These are phyloP conservation scores for Callopanchax toddi DNA, from an alignment of 2,113 vertebrate genomes.

Conservation along the genomic window DNA sequence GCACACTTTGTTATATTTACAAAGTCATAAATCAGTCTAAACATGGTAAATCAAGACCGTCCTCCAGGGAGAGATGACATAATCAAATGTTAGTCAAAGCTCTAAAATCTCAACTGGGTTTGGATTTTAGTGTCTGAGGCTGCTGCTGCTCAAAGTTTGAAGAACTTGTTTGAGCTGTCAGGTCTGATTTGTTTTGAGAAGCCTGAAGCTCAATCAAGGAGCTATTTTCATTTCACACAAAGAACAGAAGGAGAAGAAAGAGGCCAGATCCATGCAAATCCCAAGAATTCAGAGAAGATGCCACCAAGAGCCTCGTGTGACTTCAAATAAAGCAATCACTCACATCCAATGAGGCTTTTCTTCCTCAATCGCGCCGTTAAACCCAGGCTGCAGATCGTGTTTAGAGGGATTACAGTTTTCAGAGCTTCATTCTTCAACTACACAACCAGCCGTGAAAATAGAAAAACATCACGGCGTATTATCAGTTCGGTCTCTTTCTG, in stretches of 20 bases:
- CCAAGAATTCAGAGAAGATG: constrained; percentile 32
- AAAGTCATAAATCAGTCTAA: neutral
- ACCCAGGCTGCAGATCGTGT: constrained; percentile 7
- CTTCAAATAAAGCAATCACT: constrained; percentile 63
- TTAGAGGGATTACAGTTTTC: constrained; percentile 22
- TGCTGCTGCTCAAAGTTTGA: constrained; percentile 22
- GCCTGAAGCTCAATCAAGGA: constrained; percentile 47
- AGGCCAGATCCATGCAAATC: constrained; percentile 27
- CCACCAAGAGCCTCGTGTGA: constrained; percentile 23
- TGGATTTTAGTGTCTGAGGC: constrained; percentile 30
- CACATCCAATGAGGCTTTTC: constrained; percentile 24
- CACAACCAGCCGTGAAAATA: constrained; percentile 44
- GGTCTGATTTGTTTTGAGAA: constrained; percentile 50
- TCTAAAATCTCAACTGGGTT: constrained; percentile 62
- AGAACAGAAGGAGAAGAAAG: constrained; percentile 17
- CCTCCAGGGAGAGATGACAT: constrained; percentile 31
- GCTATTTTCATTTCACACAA: constrained; percentile 41
- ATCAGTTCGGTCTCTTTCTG: constrained; percentile 32
- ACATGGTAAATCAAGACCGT: constrained; percentile 1
- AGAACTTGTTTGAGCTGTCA: constrained; percentile 41
- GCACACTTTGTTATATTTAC: constrained; percentile 5
- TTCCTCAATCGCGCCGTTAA: constrained; percentile 21
- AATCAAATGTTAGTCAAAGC: constrained; percentile 45
- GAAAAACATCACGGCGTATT: constrained; percentile 29
- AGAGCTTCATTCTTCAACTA: constrained; percentile 4